These are phyloP conservation scores for Gari tellinella DNA, from an alignment of 2,888 invertebrate genomes.

Conservation along the genomic window DNA sequence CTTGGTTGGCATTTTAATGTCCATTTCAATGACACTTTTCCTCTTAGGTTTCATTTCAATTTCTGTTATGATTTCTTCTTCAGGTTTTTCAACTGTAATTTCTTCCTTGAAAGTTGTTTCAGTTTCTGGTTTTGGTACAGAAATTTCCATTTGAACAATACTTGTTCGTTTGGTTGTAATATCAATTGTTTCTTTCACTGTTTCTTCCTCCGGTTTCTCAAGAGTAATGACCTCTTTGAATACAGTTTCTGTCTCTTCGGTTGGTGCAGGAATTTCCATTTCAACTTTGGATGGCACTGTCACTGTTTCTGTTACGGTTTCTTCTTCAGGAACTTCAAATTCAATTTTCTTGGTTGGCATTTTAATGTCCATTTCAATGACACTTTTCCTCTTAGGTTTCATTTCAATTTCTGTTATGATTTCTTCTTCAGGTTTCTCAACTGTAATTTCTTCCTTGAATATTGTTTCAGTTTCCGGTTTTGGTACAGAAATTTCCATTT, in stretches of 20 bases:
- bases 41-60: too few species aligned
- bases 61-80: too few species aligned
- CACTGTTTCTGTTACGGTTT: neutral
- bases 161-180: neutral
- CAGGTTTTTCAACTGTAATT: too few species aligned
- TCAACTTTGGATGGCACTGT: constrained; percentile 1
- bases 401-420: too few species aligned
- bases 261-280: constrained; percentile 34
- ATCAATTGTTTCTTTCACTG: constrained; percentile 16
- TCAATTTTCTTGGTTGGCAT: too few species aligned
- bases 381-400: too few species aligned
- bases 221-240: constrained; percentile 49
- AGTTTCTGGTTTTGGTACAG: neutral
- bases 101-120: too few species aligned
- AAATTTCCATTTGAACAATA: neutral
- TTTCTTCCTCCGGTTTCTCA: constrained; percentile 21
- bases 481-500: constrained; percentile 15
- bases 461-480: constrained; percentile 30
- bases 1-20: too few species aligned
- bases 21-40: constrained; percentile 2
- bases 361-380: constrained; percentile 42
- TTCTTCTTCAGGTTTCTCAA: too few species aligned
- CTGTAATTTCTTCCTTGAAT: too few species aligned
- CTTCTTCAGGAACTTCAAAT: too few species aligned
- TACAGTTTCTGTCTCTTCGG: constrained; percentile 45